These are phyloP conservation scores for Tringa solitaria DNA, from an alignment of 2,113 vertebrate species.

Conservation along the genomic window DNA sequence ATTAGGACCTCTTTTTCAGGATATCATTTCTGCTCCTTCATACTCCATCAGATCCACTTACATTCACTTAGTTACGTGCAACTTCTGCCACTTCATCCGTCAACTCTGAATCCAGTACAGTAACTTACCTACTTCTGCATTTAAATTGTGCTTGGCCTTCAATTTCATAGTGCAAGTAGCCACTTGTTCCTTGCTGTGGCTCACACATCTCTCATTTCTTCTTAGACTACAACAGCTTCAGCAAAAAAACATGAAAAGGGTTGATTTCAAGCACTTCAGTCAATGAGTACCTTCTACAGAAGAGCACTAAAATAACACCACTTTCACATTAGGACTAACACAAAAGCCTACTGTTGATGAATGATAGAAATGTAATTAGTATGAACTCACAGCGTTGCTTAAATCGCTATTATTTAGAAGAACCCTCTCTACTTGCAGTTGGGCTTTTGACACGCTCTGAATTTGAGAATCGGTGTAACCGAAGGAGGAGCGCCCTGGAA, in stretches of 20 bases:
- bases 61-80: not conserved
- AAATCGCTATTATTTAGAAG: slow-evolving; percentile 58
- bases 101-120: not conserved
- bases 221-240: slow-evolving; percentile 30
- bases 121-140: not conserved
- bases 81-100: not conserved
- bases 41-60: not conserved
- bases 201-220: not conserved
- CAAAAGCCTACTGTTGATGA: slow-evolving; percentile 53
- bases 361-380: slow-evolving; percentile 59
- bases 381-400: not conserved
- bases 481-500: not conserved
- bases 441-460: not conserved
- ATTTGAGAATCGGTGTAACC: not conserved
- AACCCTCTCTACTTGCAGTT: slow-evolving; percentile 4
- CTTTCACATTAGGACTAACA: slow-evolving; percentile 33
- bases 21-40: not conserved
- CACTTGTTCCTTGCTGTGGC: slow-evolving; percentile 6
- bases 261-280: slow-evolving; percentile 66
- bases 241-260: slow-evolving; percentile 49
- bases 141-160: not conserved
- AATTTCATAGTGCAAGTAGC: not conserved
- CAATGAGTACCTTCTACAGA: slow-evolving; percentile 62
- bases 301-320: slow-evolving; percentile 59
- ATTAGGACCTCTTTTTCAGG: not conserved